These are phyloP conservation scores for Decapterus maruadsi DNA, from an alignment of 2,797 vertebrate species.

Conservation along the genomic window DNA sequence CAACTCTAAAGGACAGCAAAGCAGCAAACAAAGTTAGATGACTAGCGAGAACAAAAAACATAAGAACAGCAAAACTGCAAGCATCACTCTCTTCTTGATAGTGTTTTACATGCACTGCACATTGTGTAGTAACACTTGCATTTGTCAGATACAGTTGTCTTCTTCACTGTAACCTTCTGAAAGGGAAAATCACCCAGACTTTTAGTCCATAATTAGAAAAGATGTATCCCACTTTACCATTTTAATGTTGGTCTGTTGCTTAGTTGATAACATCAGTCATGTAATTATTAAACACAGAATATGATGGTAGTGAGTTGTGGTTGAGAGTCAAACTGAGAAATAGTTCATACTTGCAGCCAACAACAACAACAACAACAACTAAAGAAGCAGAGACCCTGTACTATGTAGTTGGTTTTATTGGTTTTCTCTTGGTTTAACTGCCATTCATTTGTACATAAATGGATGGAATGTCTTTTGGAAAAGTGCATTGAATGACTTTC, in stretches of 20 bases:
- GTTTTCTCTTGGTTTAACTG: background rate
- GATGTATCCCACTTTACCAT: background rate
- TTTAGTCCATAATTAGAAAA: background rate
- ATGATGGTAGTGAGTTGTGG: background rate
- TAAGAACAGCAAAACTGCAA: background rate
- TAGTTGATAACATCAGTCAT: background rate
- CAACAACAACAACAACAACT: background rate
- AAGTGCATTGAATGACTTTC: background rate
- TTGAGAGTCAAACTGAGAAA: background rate
- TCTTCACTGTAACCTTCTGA: background rate
- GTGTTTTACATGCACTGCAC: background rate
- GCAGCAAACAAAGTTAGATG: slow-evolving; percentile 1
- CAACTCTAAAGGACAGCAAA: slow-evolving; percentile 8
- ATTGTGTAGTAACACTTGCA: background rate
- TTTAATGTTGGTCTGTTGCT: background rate
- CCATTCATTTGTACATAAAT: background rate
- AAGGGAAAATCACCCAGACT: background rate
- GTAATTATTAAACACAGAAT: background rate
- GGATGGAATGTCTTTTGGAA: background rate
- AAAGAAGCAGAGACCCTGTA: background rate
- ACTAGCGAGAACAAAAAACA: background rate
- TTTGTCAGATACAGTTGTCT: background rate
- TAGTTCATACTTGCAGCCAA: background rate
- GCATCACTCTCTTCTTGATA: background rate
- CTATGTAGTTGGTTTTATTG: background rate